phyloP scores from a whole-genome alignment of 2,888 invertebrate species.

The Taenaris catops region DNA sequence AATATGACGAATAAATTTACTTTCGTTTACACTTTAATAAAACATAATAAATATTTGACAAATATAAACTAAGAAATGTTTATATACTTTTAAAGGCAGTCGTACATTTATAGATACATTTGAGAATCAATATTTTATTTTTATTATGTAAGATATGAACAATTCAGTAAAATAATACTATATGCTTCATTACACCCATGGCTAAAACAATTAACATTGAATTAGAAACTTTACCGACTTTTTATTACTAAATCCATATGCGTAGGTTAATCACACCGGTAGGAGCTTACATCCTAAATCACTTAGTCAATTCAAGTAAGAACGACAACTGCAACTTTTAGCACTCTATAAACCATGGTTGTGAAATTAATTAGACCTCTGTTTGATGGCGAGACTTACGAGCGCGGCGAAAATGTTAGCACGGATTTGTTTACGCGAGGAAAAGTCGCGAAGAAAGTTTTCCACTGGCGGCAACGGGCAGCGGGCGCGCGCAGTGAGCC shows the following conservation, averaged over 20 bases:
- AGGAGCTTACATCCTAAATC: slow-evolving; percentile 55
- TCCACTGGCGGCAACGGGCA: slow-evolving; percentile 59
- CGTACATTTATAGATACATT: too few species aligned
- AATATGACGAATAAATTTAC: slow-evolving; percentile 4
- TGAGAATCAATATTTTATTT: too few species aligned
- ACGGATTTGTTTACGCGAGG: slow-evolving; percentile 67
- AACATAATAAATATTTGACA: too few species aligned
- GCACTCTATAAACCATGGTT: slow-evolving; percentile 11
- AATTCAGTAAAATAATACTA: too few species aligned
- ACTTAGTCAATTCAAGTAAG: too few species aligned
- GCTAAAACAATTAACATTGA: slow-evolving; percentile 21
- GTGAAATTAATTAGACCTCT: slow-evolving; percentile 1
- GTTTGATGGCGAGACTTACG: slow-evolving; percentile 14
- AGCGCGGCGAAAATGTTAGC: slow-evolving; percentile 50
- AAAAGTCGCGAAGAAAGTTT: slow-evolving; percentile 77
- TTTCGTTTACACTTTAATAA: slow-evolving; percentile 6
- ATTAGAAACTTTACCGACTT: slow-evolving; percentile 73
- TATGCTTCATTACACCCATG: too few species aligned
- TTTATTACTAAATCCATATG: slow-evolving; percentile 75
- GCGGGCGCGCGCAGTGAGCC: slow-evolving; percentile 73
- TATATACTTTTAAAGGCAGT: too few species aligned
- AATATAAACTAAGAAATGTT: too few species aligned
- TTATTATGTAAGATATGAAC: too few species aligned
- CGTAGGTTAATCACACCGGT: slow-evolving; percentile 49
- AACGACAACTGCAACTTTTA: slow-evolving; percentile 4